Evolutionary conservation across 2,888 invertebrate species (phyloP).

Genomic region (Pyrgus malvae): DNA sequence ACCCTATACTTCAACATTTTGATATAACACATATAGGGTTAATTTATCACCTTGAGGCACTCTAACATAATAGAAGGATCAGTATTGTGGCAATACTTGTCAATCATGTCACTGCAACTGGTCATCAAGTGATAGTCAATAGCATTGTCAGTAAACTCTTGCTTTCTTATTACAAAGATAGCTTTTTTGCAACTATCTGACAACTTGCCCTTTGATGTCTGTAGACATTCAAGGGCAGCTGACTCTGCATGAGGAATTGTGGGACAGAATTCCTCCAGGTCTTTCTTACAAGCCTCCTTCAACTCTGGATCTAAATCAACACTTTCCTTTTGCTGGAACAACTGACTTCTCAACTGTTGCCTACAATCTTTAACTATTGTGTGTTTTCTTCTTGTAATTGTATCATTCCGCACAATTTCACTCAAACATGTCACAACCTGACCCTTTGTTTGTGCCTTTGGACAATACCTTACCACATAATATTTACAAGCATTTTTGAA

Average conservation of each 20-base stretch:
- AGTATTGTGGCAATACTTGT: constrained; percentile 89
- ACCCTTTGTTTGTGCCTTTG: constrained; percentile 87
- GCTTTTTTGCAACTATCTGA: constrained; percentile 88
- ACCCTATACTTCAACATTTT: not conserved
- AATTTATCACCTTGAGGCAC: constrained; percentile 91
- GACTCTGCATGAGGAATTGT: constrained; percentile 85
- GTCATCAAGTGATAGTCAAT: constrained; percentile 93
- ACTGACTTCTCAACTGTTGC: constrained; percentile 93
- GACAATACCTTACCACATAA: constrained; percentile 87
- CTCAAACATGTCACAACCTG: constrained; percentile 93
- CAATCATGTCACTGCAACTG: constrained; percentile 93
- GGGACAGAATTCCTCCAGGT: constrained; percentile 88
- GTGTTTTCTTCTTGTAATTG: constrained; percentile 87
- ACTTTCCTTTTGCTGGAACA: constrained; percentile 95
- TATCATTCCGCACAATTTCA: constrained; percentile 94
- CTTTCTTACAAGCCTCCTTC: constrained; percentile 89
- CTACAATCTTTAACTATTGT: constrained; percentile 94
- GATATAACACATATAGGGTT: too few relatives aligned
- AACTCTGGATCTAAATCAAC: constrained; percentile 92
- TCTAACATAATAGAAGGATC: constrained; percentile 87
- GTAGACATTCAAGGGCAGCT: constrained; percentile 91
- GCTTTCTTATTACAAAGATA: constrained; percentile 92
- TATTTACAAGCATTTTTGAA: constrained; percentile 97
- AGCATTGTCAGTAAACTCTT: constrained; percentile 92
- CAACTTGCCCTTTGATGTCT: constrained; percentile 83